A percentile compares a stretch with the other conserved stretches of the same genome.
Evolutionary conservation across 2,888 invertebrate genomes (phyloP).

Genomic region (Caenorhabditis sp.): DNA sequence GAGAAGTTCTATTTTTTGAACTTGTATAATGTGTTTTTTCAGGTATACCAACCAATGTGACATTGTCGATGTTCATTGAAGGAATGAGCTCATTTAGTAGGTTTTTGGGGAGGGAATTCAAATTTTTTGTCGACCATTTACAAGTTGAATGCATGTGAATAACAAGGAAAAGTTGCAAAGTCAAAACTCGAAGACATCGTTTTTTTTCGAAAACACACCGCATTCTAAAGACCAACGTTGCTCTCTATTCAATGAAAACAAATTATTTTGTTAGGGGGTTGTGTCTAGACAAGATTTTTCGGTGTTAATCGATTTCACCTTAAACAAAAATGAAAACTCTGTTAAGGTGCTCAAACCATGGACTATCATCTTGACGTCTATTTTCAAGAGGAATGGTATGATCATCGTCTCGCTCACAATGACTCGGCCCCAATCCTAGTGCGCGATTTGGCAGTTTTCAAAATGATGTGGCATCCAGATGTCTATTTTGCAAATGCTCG

Average conservation of each 20-base stretch:
- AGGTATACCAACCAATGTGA: constrained; percentile 69
- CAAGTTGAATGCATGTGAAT: too few species aligned
- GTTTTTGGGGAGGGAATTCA: background rate
- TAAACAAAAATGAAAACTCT: too few species aligned
- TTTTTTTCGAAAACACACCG: too few species aligned
- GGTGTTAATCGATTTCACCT: too few species aligned
- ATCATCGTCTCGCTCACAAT: constrained; percentile 64
- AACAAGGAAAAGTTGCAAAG: too few species aligned
- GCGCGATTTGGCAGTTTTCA: constrained; percentile 61
- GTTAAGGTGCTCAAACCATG: constrained; percentile 67
- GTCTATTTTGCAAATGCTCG: constrained; percentile 68
- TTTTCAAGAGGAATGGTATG: constrained; percentile 69
- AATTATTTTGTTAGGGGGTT: too few species aligned
- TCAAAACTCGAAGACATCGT: too few species aligned
- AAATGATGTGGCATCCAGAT: constrained; percentile 66
- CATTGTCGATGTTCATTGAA: constrained; percentile 70
- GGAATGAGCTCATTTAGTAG: constrained; percentile 68
- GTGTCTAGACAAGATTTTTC: too few species aligned
- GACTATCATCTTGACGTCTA: constrained; percentile 70
- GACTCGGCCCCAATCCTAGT: constrained; percentile 64
- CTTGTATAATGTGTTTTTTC: constrained; percentile 1
- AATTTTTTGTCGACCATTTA: too few species aligned
- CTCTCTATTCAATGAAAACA: too few species aligned
- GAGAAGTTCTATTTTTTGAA: background rate
- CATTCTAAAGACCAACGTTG: too few species aligned